These are phyloP conservation scores for Eucera pruinosa DNA, from an alignment of 2,888 invertebrate species.

Conservation along the genomic window DNA sequence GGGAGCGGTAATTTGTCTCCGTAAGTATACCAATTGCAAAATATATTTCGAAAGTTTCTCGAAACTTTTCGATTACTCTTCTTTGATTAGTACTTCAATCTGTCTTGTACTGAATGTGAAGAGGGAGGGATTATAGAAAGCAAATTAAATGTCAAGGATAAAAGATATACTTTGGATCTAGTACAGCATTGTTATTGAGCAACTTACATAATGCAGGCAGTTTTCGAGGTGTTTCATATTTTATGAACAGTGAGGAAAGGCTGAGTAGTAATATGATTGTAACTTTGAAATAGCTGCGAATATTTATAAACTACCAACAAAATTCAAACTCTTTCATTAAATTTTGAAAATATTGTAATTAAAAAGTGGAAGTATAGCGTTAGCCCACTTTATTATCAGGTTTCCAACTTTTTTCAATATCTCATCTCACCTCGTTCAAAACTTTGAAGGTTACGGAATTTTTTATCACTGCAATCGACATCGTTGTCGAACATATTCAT, in stretches of 20 bases:
- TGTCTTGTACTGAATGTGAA: background rate
- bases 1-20: background rate
- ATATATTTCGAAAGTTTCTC: background rate
- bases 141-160: conserved; percentile 3
- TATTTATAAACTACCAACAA: too few relatives aligned
- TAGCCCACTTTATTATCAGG: background rate
- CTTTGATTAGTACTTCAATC: background rate
- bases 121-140: background rate
- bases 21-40: background rate
- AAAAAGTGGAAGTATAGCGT: background rate
- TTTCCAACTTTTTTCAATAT: conserved; percentile 2
- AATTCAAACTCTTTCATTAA: background rate
- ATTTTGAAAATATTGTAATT: background rate
- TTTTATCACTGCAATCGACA: conserved; percentile 6
- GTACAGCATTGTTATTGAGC: background rate
- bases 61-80: background rate
- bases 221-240: background rate
- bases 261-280: too few relatives aligned
- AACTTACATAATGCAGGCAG: background rate
- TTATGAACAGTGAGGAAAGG: too few relatives aligned
- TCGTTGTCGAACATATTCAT: conserved; percentile 22
- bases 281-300: too few relatives aligned
- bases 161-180: background rate
- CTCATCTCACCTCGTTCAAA: background rate
- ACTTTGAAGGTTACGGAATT: background rate